Conservation (phyloP, 2,113 vertebrate genomes). For the Platysternon megacephalum region DNA sequence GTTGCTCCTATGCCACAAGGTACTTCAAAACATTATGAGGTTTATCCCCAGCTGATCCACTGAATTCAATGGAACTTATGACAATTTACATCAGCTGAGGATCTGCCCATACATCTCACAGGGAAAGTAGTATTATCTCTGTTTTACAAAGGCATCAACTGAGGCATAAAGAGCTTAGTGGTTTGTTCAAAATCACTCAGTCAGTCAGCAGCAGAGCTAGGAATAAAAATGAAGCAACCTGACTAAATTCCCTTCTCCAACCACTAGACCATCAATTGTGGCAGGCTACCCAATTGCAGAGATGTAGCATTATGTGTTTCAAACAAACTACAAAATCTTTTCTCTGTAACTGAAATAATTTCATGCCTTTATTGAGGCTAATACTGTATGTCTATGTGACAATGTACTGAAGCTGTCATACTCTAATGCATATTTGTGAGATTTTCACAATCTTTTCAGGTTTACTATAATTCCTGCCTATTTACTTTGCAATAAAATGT, state of each 20-base stretch:
- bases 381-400: background rate
- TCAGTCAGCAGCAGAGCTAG: background rate
- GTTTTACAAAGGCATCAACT: background rate
- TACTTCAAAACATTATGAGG: background rate
- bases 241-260: background rate
- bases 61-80: conserved; percentile 17
- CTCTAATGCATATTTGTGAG: background rate
- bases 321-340: background rate
- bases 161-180: background rate
- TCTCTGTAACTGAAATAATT: background rate
- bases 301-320: background rate
- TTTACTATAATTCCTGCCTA: background rate
- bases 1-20: conserved; percentile 11
- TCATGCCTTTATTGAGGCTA: background rate
- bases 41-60: conserved; percentile 30
- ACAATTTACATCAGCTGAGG: background rate
- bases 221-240: background rate
- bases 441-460: background rate
- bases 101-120: background rate
- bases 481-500: conserved; percentile 7
- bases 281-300: background rate
- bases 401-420: background rate
- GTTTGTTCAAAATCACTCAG: conserved; percentile 21
- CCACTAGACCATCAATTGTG: background rate
- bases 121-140: background rate